Base-by-base conservation (phyloP, 1,140 invertebrate species). In the Drosophila punjabiensis region DNA sequence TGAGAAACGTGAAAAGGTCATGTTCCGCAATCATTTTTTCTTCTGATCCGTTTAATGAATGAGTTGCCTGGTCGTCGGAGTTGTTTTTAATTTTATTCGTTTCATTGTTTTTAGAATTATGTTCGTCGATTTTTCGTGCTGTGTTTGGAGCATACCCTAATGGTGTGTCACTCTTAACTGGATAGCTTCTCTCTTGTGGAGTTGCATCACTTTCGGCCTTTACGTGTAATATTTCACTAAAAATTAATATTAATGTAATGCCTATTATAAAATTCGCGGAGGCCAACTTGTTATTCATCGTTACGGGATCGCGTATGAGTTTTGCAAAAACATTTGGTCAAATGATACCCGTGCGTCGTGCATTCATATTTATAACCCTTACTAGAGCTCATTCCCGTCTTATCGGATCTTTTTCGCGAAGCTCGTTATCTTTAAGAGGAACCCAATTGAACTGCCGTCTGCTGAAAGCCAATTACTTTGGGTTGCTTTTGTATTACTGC, bases 361-460 rank as follows among this genome's bases (percentile, higher is more conserved):
- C 74, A 61, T 37, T 61, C 39, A 58, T 53, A 61, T 69, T 78
- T 78, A 78, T 78, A 78, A 67, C 20, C 28, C 18, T 18, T 30
- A 30, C n/a, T 5, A 18, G 39, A 56, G 64, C 75, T 48, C 48
- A 35, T 45, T 69, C 41, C 16, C 64, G 24, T 77, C 50, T 78
- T 78, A 78, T 78, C 76, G 30, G 30, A 58, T 62, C 32, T 77
- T 55, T 45, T 61, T 56, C 48, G 56, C 37, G 24, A 76, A 45
- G 39, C 18, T 10, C 18, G 63, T 77, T 77, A 78, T 78, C 76
- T 78, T 43, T 24, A 33, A 64, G 59, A 63, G 75, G 48, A 78
- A 77, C 14, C 28, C 43, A 62, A 55, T 69, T 78, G 58, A 78
- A 50, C 30, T 14, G 58, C 32, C 24, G 28, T 55, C 50, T 68